These are phyloP conservation scores for Phorcus lineatus DNA, from an alignment of 2,888 invertebrate species.

Conservation along the genomic window DNA sequence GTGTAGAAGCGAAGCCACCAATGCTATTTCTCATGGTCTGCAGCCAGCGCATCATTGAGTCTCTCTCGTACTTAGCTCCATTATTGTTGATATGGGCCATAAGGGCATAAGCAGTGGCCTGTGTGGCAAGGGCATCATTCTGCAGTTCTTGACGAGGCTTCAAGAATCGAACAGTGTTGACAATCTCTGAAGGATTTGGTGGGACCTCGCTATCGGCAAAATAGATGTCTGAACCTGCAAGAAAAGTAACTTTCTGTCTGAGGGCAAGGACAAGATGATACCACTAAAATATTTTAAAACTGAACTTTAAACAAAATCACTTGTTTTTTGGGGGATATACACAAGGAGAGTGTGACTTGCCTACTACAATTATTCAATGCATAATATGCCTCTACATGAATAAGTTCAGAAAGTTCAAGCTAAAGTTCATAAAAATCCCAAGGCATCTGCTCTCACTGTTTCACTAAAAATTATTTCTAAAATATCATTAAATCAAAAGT, in stretches of 20 bases:
- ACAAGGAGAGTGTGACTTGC: neutral
- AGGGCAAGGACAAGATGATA: neutral
- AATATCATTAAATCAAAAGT: too few species aligned
- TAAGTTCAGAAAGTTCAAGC: too few species aligned
- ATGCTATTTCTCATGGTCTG: conserved; percentile 72
- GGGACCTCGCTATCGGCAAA: conserved; percentile 69
- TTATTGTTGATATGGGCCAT: conserved; percentile 82
- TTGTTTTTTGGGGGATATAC: neutral
- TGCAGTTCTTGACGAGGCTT: conserved; percentile 86
- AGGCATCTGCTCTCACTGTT: too few species aligned
- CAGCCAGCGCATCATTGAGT: conserved; percentile 73
- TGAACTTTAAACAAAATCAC: neutral
- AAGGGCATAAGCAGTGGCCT: conserved; percentile 93
- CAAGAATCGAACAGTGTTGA: conserved; percentile 82
- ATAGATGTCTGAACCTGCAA: conserved; percentile 66
- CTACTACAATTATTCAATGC: neutral
- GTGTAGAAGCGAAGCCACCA: conserved; percentile 72
- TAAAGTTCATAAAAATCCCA: too few species aligned
- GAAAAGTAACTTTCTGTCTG: neutral
- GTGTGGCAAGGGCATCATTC: conserved; percentile 93
- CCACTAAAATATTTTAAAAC: neutral
- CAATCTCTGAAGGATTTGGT: conserved; percentile 65
- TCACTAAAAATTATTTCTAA: too few species aligned
- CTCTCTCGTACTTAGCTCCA: conserved; percentile 53
- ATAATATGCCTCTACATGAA: too few species aligned